A percentile compares a stretch with the other conserved stretches of the same genome.
Evolutionary conservation across 2,797 vertebrate genomes (phyloP).

Genomic region (Crenichthys baileyi): DNA sequence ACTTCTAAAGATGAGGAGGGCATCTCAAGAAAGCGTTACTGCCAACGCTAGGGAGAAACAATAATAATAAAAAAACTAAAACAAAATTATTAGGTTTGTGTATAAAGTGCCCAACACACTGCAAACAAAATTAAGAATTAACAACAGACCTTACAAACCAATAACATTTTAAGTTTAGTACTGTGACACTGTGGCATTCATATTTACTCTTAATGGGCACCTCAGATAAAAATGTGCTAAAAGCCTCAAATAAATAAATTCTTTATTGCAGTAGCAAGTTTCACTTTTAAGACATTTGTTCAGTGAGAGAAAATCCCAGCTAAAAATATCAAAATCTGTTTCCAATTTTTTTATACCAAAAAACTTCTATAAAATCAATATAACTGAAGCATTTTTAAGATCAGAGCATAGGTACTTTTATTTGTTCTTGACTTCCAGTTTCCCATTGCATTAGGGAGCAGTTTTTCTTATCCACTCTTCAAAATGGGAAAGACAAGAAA

Average conservation of each 20-base stretch:
- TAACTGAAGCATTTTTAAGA: slow-evolving; percentile 1
- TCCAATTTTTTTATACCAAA: not conserved
- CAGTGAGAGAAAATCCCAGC: not conserved
- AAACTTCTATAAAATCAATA: not conserved
- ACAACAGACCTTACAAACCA: not conserved
- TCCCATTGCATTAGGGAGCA: not conserved
- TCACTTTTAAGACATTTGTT: not conserved
- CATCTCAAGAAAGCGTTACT: not conserved
- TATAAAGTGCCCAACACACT: not conserved
- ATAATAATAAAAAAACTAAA: not conserved
- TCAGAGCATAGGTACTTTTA: no score
- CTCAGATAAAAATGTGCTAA: not conserved
- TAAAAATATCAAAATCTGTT: not conserved
- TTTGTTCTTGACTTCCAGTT: not conserved
- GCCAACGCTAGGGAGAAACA: not conserved
- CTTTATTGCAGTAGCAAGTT: not conserved
- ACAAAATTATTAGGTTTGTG: not conserved
- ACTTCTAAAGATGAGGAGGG: not conserved
- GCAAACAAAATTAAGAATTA: not conserved
- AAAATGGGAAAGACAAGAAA: not conserved
- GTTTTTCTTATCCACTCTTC: not conserved
- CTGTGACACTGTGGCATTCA: not conserved
- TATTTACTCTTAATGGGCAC: not conserved
- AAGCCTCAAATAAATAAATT: not conserved
- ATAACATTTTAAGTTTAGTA: not conserved